These are phyloP conservation scores for Nephrotoma flavescens DNA, from an alignment of 2,888 invertebrate species.

Conservation along the genomic window DNA sequence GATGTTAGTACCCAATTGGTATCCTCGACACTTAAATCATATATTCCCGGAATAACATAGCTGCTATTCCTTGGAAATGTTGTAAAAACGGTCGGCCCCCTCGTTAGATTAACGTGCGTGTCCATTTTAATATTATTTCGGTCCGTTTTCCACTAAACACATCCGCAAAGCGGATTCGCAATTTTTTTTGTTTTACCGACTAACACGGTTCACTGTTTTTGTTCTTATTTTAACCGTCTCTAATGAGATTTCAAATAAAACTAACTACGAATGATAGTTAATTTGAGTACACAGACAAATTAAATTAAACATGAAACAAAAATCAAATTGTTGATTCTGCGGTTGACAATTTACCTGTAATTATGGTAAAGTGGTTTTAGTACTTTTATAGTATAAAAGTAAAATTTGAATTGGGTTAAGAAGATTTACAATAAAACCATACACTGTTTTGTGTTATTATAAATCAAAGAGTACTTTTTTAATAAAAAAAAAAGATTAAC, in stretches of 20 bases:
- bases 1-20: constrained; percentile 81
- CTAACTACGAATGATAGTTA: not conserved
- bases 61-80: constrained; percentile 26
- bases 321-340: not conserved
- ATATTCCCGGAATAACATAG: constrained; percentile 41
- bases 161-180: not conserved
- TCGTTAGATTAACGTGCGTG: not conserved
- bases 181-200: too few species aligned
- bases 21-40: constrained; percentile 58
- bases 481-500: too few species aligned
- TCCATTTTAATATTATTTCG: not conserved
- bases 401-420: too few species aligned
- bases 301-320: not conserved
- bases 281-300: not conserved
- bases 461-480: too few species aligned
- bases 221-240: not conserved
- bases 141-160: not conserved
- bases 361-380: too few species aligned
- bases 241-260: not conserved
- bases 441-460: too few species aligned
- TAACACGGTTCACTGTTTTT: not conserved
- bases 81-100: constrained; percentile 23
- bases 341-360: too few species aligned
- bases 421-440: too few species aligned
- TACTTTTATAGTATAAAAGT: too few species aligned